A percentile compares a stretch with the other conserved stretches of the same genome.
phyloP scores from a whole-genome alignment of 2,113 vertebrate genomes.

The Pseudopodoces humilis region DNA sequence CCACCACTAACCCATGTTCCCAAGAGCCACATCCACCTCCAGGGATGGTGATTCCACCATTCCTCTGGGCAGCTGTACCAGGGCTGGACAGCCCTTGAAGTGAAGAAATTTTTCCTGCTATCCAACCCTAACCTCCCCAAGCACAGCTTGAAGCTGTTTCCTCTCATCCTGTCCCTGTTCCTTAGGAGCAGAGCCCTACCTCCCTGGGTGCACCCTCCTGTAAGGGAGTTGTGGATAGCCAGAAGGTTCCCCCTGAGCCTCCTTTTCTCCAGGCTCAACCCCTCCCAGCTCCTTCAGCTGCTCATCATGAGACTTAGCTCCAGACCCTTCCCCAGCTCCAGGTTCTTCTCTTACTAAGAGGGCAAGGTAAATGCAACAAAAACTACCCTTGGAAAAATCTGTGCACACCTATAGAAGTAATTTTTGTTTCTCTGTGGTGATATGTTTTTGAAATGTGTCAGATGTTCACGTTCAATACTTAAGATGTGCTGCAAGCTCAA shows the following conservation, averaged over 20 bases:
- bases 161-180: not conserved
- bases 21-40: not conserved
- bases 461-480: not conserved
- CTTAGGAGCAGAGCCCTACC: rapidly evolving
- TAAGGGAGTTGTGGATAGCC: not conserved
- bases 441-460: not conserved
- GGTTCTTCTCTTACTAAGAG: not conserved
- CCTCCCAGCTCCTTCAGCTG: not conserved
- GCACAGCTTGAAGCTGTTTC: not conserved
- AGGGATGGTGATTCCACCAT: not conserved
- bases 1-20: not conserved
- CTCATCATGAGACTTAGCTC: not conserved
- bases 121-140: not conserved
- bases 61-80: not conserved
- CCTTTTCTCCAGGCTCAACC: not conserved
- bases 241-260: not conserved
- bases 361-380: not conserved
- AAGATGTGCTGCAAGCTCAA: not conserved
- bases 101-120: not conserved
- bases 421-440: not conserved
- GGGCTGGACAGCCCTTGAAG: not conserved
- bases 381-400: not conserved
- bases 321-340: not conserved
- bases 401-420: not conserved
- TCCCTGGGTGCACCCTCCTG: not conserved